phyloP scores from a whole-genome alignment of 1,140 invertebrate genomes.

The Micrasema longulum region DNA sequence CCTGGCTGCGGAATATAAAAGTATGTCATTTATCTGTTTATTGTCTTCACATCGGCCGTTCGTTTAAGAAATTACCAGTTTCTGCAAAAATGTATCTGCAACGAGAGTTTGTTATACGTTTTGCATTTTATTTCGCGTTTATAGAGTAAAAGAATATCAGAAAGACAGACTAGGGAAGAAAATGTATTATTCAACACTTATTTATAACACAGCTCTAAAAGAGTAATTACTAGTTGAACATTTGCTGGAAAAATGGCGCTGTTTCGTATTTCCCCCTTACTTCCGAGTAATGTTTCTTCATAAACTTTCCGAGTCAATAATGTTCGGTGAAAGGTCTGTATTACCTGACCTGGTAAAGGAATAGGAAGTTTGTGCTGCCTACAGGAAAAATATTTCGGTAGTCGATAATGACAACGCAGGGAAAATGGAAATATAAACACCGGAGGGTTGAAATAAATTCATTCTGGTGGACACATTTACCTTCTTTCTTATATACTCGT shows the following conservation, averaged over 20 bases:
- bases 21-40: too few species aligned
- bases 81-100: too few species aligned
- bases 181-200: too few species aligned
- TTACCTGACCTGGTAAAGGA: slow-evolving; percentile 17
- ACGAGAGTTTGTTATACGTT: too few species aligned
- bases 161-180: too few species aligned
- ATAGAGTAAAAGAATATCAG: too few species aligned
- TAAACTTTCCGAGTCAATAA: slow-evolving; percentile 38
- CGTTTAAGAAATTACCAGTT: too few species aligned
- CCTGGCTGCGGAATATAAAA: too few species aligned
- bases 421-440: slow-evolving; percentile 24
- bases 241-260: slow-evolving; percentile 15
- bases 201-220: too few species aligned
- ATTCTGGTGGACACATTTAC: slow-evolving; percentile 12
- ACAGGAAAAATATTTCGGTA: slow-evolving; percentile 22
- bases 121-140: too few species aligned
- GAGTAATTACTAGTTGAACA: background rate
- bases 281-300: slow-evolving; percentile 36
- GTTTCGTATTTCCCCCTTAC: slow-evolving; percentile 17
- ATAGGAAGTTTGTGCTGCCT: background rate
- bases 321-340: slow-evolving; percentile 30
- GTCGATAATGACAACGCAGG: slow-evolving; percentile 33
- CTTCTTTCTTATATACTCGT: too few species aligned
- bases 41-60: too few species aligned
- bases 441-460: slow-evolving; percentile 28